Base-by-base conservation (phyloP, 1,140 invertebrate genomes). In the Nasonia giraulti region DNA sequence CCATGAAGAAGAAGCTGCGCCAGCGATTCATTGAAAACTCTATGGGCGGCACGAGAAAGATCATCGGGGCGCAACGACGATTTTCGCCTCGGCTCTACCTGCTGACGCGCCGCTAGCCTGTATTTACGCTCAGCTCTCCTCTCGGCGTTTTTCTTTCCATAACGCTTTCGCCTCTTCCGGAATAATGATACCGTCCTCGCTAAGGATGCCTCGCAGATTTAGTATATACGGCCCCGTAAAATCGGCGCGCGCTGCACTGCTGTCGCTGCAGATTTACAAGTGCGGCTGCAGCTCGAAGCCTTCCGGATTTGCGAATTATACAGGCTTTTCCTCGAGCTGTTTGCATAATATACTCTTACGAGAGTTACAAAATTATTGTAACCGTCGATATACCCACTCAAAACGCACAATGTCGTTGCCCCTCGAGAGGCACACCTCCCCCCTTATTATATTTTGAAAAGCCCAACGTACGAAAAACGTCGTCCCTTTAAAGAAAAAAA, bases 211-310 rank as follows among this genome's bases (percentile, higher is more conserved):
- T 27, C 27, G 27, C 27, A 27, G 27, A 31, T 66, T 66, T 66
- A 31, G 27, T 27, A 33, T 14, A 27, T 71, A 55, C 27, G n/a
- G 47, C 10, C 11, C 44, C n/a, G 12, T 50, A 50, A 77, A 77
- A 8, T 50, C n/a, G 74, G 31, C 55, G 27, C 10, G 31, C 8
- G 31, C 44, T 62, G 17, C 68, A 71, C 77, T 66, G 66, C 62
- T n/a, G 66, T 12, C n/a, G 79, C 66, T 62, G 55, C 31, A 69
- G 66, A 80, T 80, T 80, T 80, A 80, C 62, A 62, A 69, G 78
- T 27, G 17, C 66, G 3, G 27, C 31, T 3, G 17, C 75, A 5
- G 20, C 23, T 27, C 27, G 75, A 50, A 77, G 14, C 44, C 23
- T 20, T 62, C 55, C 55, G 55, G 55, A 44, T 50, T 50, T 77